phyloP scores from a whole-genome alignment of 2,113 vertebrate genomes.

The Reinhardtius hippoglossoides region DNA sequence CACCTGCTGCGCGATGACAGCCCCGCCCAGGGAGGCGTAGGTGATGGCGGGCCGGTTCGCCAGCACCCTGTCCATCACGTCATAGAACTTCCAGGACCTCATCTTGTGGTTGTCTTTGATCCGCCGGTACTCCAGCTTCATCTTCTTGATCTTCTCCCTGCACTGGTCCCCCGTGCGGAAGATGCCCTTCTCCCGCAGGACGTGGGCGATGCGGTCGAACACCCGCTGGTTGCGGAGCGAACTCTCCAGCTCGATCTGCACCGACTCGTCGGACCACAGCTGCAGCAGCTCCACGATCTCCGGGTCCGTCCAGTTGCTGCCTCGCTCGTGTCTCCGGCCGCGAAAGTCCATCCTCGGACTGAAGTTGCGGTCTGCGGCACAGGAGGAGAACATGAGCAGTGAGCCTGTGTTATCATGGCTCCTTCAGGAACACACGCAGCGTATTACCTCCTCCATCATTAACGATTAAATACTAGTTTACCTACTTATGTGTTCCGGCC shows the following conservation, averaged over 20 bases:
- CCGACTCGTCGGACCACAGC: constrained; percentile 89
- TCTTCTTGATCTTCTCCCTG: constrained; percentile 94
- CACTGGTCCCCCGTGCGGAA: constrained; percentile 89
- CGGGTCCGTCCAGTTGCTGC: constrained; percentile 92
- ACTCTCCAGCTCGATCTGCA: constrained; percentile 89
- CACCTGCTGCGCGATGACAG: constrained; percentile 83
- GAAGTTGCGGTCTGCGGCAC: background rate
- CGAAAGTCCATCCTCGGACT: constrained; percentile 85
- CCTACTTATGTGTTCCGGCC: constrained; percentile 36
- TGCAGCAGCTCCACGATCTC: constrained; percentile 91
- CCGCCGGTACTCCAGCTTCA: constrained; percentile 92
- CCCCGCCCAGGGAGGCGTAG: constrained; percentile 82
- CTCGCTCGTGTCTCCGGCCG: constrained; percentile 88
- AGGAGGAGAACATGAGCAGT: background rate
- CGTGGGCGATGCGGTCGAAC: constrained; percentile 89
- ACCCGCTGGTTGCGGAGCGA: constrained; percentile 90
- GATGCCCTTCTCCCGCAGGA: constrained; percentile 87
- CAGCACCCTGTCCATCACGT: constrained; percentile 91
- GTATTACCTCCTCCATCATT: background rate
- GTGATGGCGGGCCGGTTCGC: constrained; percentile 84
- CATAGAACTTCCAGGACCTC: constrained; percentile 90
- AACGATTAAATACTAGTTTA: background rate
- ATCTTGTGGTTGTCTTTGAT: constrained; percentile 89
- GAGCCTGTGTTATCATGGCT: background rate
- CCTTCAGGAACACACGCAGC: background rate